Base-by-base conservation (phyloP, 1,140 invertebrate species). In the Sitophilus oryzae region DNA sequence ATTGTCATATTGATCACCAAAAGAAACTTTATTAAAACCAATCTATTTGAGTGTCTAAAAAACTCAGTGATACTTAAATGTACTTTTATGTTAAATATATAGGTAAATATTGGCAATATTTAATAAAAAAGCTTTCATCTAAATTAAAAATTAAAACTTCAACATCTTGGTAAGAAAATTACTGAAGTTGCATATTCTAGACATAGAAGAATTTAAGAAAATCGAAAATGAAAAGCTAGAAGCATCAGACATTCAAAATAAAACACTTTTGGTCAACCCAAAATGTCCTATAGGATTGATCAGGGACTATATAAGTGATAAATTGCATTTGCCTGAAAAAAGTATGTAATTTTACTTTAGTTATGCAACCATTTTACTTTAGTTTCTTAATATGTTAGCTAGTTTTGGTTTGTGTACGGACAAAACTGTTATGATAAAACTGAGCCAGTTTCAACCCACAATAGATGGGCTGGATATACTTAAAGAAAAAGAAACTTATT, bases 221-320 rank as follows among this genome's bases (percentile, higher is more conserved):
- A 18, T 9, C 2, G 2, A 15, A 40, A 18, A 40, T 15, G 1
- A 40, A 16, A 40, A 40, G 9, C 11, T 3, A 15, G 1, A 40
- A 2, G 14, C 5, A n/a, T 9, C 6, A 5, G 5, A n/a, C 14
- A 38, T 19, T 42, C 16, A 9, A 9, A 42, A 42, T 20, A 42
- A 20, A 20, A 15, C 8, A 20, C 19, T 42, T 1, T 19, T 42
- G 4, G 19, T 42, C 4, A 42, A 42, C 21, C 40, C 40, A 5
- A 19, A 42, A 3, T 42, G 40, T n/a, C 40, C 40, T 11, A 42
- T 42, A 3, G 40, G 40, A 5, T 19, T 42, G 4, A 42, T 42
- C 6, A 42, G 19, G 21, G 40, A 42, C 19, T 42, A 42, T 42
- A 18, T 42, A n/a, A n/a, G n/a, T n/a, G n/a, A n/a, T n/a, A n/a